Evolutionary conservation across 2,797 vertebrate genomes (phyloP).

Genomic region (Lepus townsendii): DNA sequence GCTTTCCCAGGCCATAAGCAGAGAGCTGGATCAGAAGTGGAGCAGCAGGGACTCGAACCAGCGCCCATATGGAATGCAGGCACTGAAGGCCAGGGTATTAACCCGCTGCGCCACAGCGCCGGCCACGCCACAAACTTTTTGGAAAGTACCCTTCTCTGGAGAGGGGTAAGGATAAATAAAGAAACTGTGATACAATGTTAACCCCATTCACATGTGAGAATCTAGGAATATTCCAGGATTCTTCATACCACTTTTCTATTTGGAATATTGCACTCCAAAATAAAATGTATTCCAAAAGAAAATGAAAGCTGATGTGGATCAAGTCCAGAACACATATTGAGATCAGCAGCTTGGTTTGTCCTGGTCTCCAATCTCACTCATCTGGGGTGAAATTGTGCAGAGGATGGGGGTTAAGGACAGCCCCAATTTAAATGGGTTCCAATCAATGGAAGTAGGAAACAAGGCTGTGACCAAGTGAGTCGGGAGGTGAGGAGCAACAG

Average conservation of each 20-base stretch:
- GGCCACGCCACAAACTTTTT: too few relatives aligned
- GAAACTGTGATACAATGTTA: neutral
- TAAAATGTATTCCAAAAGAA: slow-evolving; percentile 6
- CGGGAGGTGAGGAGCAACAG: neutral
- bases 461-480: neutral
- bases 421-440: neutral
- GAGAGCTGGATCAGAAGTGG: too few relatives aligned
- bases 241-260: neutral
- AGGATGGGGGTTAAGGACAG: neutral
- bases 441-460: neutral
- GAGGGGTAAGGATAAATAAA: neutral
- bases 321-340: neutral
- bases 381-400: neutral
- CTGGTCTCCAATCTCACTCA: neutral
- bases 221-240: neutral
- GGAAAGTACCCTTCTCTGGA: too few relatives aligned
- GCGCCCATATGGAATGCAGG: too few relatives aligned
- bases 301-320: neutral
- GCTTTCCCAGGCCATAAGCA: too few relatives aligned
- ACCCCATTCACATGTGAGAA: neutral
- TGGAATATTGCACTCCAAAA: slow-evolving; percentile 3
- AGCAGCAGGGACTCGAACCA: too few relatives aligned
- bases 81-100: too few relatives aligned
- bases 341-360: neutral
- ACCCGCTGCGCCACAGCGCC: too few relatives aligned